Conservation (phyloP, 2,113 vertebrate species). For the Quiscalus mexicanus region DNA sequence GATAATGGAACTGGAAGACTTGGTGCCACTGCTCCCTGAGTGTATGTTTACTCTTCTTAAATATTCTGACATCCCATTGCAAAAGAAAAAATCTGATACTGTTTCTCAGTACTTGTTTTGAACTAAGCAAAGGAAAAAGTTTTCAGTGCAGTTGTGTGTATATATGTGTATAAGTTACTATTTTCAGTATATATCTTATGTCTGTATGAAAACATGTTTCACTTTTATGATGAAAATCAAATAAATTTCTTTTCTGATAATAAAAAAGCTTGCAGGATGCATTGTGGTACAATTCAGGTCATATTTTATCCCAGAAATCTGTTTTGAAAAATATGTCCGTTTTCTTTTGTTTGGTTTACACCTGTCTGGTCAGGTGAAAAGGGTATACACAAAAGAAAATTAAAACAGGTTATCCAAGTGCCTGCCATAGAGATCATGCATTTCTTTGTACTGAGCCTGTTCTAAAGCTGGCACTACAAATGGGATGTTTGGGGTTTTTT, state of each 20-base stretch:
- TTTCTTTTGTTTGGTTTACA: neutral
- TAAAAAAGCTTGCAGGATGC: neutral
- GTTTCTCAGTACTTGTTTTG: neutral
- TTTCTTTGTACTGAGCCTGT: neutral
- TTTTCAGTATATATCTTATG: neutral
- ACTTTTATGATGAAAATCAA: neutral
- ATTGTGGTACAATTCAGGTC: neutral
- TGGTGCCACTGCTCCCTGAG: neutral
- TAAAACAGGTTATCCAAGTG: neutral
- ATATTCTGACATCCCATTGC: neutral
- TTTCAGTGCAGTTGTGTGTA: neutral
- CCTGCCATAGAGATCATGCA: neutral
- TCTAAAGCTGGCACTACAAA: neutral
- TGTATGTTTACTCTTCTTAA: neutral
- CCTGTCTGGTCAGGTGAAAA: neutral
- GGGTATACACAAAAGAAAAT: neutral
- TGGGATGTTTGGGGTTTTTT: neutral
- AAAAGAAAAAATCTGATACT: neutral
- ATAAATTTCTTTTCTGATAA: neutral
- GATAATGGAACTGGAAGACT: neutral
- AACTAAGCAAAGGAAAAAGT: neutral
- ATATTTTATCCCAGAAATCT: neutral
- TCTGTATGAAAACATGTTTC: neutral
- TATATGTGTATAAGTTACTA: neutral
- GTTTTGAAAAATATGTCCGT: neutral